Evolutionary conservation across 2,113 vertebrate genomes (phyloP).

Genomic region (Vulpes vulpes): DNA sequence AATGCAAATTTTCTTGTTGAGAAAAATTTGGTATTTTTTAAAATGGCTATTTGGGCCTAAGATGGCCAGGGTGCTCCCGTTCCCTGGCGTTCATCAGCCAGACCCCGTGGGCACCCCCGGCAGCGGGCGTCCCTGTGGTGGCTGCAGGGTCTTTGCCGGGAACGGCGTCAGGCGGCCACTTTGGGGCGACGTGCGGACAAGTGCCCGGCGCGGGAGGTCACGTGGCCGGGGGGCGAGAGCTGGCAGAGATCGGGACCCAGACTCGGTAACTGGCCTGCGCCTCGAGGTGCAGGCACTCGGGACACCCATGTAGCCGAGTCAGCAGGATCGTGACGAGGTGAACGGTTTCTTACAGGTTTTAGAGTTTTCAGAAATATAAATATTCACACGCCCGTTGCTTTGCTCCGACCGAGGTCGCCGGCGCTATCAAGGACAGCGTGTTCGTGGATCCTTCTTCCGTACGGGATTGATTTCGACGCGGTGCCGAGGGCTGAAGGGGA

Average conservation of each 20-base stretch:
- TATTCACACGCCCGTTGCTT: neutral
- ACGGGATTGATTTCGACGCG: fast-evolving
- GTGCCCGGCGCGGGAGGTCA: no score
- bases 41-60: no score
- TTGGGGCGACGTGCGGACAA: neutral
- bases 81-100: fast-evolving
- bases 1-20: neutral
- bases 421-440: fast-evolving
- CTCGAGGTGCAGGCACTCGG: neutral
- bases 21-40: neutral
- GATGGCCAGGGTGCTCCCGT: fast-evolving
- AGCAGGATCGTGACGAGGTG: no score
- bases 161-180: neutral
- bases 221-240: fast-evolving
- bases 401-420: neutral
- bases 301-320: fast-evolving
- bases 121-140: fast-evolving
- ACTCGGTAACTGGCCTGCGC: neutral
- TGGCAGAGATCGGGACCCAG: neutral
- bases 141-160: no score
- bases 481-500: no score
- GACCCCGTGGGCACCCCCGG: fast-evolving
- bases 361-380: neutral
- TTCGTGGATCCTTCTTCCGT: fast-evolving
- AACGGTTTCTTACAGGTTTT: neutral